Base-by-base conservation (phyloP, 2,113 vertebrate species). In the Sula dactylatra region DNA sequence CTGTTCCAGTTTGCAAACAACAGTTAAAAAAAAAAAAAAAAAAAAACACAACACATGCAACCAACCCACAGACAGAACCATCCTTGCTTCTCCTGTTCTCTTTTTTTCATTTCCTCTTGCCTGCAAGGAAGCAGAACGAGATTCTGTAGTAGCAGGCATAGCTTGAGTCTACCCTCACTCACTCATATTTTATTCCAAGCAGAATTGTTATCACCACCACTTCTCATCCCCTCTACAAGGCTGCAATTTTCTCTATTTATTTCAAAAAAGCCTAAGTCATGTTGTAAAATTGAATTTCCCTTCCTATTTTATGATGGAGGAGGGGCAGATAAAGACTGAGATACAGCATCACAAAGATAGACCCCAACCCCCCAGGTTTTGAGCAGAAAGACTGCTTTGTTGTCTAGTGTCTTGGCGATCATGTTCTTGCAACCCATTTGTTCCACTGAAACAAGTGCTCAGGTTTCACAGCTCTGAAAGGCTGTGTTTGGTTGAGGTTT, bases 231-330 rank as follows among this genome's bases (percentile, higher is more conserved):
- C 32, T 49, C 22, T 29, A 9, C 49, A 55, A n/a, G 10, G 38
- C 7, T 36, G 17, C 32, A 38, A 1, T 29, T 64, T 27, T 45
- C 69, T 50, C 44, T 10, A 5, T 55, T 42, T 10, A 5, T 55
- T 42, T 18, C 0, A 31, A 49, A 56, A 31, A 25, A 3, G 15
- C 0, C 44, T 45, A 45, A 45, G 1, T 12, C 16, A 20, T 38
- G 15, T 2, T 16, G 4, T 45, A 62, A 45, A 67, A 76, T 34
- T 9, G 1, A 38, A 40, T 52, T 81, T 61, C n/a, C 59, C 31
- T 52, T 77, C 45, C 8, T 69, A 7, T 19, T 25, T 44, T 40
- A 7, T 71, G 24, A 7, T 18, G 54, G 62, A 64, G 25, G 19
- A 58, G 77, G 25, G 59, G 58, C 45, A 88, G 50, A 21, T 59